phyloP scores from a whole-genome alignment of 2,888 invertebrate genomes.

The Agrilus cyanescens region DNA sequence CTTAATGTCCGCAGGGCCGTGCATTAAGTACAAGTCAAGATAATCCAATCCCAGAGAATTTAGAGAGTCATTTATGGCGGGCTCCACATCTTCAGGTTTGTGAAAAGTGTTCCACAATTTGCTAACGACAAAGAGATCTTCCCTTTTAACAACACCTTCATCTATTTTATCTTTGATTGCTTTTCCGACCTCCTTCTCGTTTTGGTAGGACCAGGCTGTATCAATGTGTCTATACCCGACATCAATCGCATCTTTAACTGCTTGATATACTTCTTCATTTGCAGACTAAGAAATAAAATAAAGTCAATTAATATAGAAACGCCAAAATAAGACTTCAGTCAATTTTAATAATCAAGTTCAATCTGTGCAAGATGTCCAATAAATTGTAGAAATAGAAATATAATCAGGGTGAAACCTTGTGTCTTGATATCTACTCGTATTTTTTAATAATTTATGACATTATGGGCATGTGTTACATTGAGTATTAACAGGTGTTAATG shows the following conservation, averaged over 20 bases:
- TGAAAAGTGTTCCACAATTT: slow-evolving; percentile 70
- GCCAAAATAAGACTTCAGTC: no score
- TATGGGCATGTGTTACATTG: no score
- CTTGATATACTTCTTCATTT: slow-evolving; percentile 48
- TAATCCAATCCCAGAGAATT: slow-evolving; percentile 58
- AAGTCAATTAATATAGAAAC: no score
- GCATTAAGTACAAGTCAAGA: slow-evolving; percentile 73
- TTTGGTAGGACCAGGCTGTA: slow-evolving; percentile 54
- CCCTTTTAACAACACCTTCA: slow-evolving; percentile 49
- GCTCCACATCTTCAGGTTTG: slow-evolving; percentile 58
- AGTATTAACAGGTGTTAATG: no score
- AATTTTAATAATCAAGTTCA: no score
- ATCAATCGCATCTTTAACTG: slow-evolving; percentile 57
- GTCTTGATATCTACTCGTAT: no score
- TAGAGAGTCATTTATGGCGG: slow-evolving; percentile 51
- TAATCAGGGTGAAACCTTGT: no score
- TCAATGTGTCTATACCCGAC: slow-evolving; percentile 66
- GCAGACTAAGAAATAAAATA: slow-evolving; percentile 38
- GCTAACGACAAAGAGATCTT: slow-evolving; percentile 52
- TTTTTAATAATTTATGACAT: no score
- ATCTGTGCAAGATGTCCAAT: no score
- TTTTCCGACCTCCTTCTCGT: slow-evolving; percentile 54
- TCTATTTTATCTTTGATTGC: slow-evolving; percentile 46
- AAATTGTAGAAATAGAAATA: no score
- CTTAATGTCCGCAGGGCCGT: slow-evolving; percentile 76